Evolutionary conservation across 2,888 invertebrate genomes (phyloP), one percentile per base, ranked within the genome.

Genomic region (Lasioglossum vierecki): DNA sequence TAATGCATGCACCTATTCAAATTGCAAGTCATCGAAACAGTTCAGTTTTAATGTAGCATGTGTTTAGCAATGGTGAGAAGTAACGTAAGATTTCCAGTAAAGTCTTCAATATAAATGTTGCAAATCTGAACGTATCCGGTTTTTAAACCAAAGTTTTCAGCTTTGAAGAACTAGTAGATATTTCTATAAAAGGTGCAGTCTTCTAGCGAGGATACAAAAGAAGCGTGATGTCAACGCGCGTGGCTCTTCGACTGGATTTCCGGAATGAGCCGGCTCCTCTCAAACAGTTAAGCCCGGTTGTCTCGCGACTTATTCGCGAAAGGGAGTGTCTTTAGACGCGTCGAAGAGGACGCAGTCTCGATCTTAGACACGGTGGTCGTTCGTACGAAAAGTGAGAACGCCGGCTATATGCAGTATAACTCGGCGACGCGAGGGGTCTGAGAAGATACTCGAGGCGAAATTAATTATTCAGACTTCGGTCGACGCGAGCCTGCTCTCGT

Each of bases 391-490:
- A 80, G 73, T 76, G 86, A 63, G 76, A 86, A 84, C 83, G 46
- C 15, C 74, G 82, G 35, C 30, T 88, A 84, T 88, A 84, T 76
- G 76, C 79, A 82, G 88, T 84, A 63, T 86, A 75, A 30, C 79
- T 74, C 76, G 82, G 76, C 80, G 71, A 49, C 84, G 76, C 76
- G 79, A 86, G 88, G 82, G 88, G 88, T 88, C 89, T 88, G 88
- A 89, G 88, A 87, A 88, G 89, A 88, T 85, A 89, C 88, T 89
- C 83, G 85, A 83, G 89, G 87, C 88, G 80, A 87, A 87, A 88
- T 89, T 89, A 89, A 91, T 90, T 91, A 90, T 91, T 84, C 90
- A 89, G 88, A 89, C 88, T 87, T 83, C 80, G 85, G 82, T 46
- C 89, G 85, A 84, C 76, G 88, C 88, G 81, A 88, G 86, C 89